These are phyloP conservation scores for Hippocampus abdominalis DNA, from an alignment of 2,113 vertebrate genomes.

Conservation along the genomic window DNA sequence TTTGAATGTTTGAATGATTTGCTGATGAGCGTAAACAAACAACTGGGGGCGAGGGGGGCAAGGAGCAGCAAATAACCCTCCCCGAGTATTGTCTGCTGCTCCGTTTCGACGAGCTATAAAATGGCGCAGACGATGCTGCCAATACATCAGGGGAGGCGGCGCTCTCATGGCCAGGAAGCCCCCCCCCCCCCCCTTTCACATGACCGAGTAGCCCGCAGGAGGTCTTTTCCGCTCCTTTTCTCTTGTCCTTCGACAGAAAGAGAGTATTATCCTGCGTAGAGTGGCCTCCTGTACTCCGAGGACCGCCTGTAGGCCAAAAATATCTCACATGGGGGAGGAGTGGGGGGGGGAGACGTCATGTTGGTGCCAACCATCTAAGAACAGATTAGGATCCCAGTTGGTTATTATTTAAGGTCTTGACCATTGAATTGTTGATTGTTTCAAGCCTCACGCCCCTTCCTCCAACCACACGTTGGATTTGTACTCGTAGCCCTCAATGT, in stretches of 20 bases:
- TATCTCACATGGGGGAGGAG: constrained; percentile 24
- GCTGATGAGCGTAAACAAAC: constrained; percentile 43
- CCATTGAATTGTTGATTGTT: constrained; percentile 60
- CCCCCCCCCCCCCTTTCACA: constrained; percentile 47
- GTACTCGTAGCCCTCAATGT: constrained; percentile 51
- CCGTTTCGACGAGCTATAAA: constrained; percentile 42
- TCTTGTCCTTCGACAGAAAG: constrained; percentile 47
- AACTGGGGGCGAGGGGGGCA: constrained; percentile 17
- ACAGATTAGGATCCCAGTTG: constrained; percentile 49
- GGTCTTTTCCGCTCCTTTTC: constrained; percentile 49
- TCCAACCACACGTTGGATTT: constrained; percentile 69
- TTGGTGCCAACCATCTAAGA: constrained; percentile 61
- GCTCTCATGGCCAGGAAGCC: constrained; percentile 48
- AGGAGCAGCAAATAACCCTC: constrained; percentile 17
- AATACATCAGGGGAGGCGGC: constrained; percentile 46
- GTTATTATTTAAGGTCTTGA: constrained; percentile 55
- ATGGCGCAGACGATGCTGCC: constrained; percentile 43
- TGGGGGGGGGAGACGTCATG: constrained; percentile 29
- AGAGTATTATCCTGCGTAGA: constrained; percentile 50
- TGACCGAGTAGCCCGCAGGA: constrained; percentile 56
- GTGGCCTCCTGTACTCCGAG: constrained; percentile 46
- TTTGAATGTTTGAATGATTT: constrained; percentile 47
- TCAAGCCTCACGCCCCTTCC: constrained; percentile 63
- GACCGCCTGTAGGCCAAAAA: constrained; percentile 51
- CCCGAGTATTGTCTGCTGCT: neutral